Evolutionary conservation across 2,113 vertebrate genomes (phyloP).

Genomic region (Xenus cinereus): DNA sequence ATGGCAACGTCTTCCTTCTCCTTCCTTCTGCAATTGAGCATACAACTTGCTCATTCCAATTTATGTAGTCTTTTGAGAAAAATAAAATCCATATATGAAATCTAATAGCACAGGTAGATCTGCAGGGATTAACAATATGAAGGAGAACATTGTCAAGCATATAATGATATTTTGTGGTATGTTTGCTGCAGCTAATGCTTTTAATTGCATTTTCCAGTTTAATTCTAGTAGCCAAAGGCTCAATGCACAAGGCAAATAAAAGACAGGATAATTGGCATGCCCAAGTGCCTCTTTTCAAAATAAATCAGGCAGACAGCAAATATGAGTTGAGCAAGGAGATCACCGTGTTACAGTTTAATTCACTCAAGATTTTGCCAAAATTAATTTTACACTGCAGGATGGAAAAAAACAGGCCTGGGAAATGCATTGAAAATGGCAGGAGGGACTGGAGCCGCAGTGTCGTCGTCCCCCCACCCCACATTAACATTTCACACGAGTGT

Average conservation of each 20-base stretch:
- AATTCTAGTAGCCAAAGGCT: constrained; percentile 67
- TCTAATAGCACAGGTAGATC: constrained; percentile 46
- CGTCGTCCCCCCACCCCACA: background rate
- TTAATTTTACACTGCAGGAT: constrained; percentile 8
- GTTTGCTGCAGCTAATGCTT: constrained; percentile 41
- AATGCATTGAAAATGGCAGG: background rate
- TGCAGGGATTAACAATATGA: constrained; percentile 34
- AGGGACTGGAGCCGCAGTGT: background rate
- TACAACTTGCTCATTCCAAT: constrained; percentile 2
- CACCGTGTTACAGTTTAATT: background rate
- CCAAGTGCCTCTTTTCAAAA: constrained; percentile 19
- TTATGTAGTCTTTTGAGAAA: background rate
- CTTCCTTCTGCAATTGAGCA: background rate
- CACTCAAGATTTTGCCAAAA: constrained; percentile 19
- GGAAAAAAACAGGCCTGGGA: background rate
- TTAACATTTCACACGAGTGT: background rate
- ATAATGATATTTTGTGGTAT: constrained; percentile 52
- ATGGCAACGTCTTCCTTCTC: background rate
- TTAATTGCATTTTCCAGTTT: constrained; percentile 64
- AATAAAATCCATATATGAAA: constrained; percentile 20
- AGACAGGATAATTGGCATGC: constrained; percentile 24
- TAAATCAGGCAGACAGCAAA: constrained; percentile 48
- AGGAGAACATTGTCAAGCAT: constrained; percentile 43
- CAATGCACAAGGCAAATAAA: constrained; percentile 39
- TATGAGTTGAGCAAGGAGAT: constrained; percentile 1